phyloP scores from a whole-genome alignment of 2,888 invertebrate species.

The Antitype chi region DNA sequence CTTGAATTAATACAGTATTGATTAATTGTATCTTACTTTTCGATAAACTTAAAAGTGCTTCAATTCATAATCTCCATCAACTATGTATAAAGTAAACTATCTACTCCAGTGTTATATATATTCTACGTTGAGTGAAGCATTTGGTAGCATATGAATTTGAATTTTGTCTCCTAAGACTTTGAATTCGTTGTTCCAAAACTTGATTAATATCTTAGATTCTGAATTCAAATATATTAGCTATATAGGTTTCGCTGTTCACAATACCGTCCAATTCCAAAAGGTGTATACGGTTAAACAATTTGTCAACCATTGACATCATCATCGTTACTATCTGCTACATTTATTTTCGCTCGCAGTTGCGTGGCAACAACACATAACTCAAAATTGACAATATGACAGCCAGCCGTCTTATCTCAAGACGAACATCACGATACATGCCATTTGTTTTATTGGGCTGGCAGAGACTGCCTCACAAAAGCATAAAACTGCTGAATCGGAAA shows the following conservation, averaged over 20 bases:
- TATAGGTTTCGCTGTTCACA: background rate
- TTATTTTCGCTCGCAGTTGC: slow-evolving; percentile 3
- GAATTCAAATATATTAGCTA: background rate
- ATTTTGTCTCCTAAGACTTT: background rate
- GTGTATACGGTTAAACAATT: background rate
- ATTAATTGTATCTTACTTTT: background rate
- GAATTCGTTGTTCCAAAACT: background rate
- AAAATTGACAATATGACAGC: slow-evolving; percentile 18
- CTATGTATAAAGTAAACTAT: no score
- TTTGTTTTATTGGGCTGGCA: slow-evolving; percentile 47
- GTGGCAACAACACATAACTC: slow-evolving; percentile 16
- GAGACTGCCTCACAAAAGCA: slow-evolving; percentile 18
- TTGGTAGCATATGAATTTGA: background rate
- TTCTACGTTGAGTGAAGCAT: background rate
- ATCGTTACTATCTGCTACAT: slow-evolving; percentile 3
- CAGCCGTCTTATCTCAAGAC: slow-evolving; percentile 35
- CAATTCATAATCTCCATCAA: background rate
- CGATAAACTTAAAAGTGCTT: background rate
- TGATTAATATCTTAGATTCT: background rate
- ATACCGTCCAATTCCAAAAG: background rate
- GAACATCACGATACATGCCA: slow-evolving; percentile 44
- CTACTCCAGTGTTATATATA: background rate
- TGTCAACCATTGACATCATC: background rate
- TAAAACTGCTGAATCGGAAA: slow-evolving; percentile 51
- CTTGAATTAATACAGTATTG: background rate